phyloP scores from a whole-genome alignment of 2,888 invertebrate genomes.

The Plagodis pulveraria region DNA sequence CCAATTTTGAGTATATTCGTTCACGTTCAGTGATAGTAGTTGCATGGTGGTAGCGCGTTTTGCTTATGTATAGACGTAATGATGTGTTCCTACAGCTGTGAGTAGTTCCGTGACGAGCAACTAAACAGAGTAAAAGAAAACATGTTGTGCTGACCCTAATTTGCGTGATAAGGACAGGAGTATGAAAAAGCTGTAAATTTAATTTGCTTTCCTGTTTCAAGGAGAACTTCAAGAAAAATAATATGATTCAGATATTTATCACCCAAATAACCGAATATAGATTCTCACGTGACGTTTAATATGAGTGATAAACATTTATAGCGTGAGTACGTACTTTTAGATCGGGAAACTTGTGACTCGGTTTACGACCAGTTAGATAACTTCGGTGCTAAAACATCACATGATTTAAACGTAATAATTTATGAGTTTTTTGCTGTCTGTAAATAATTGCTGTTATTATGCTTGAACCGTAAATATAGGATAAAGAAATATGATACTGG shows the following conservation, averaged over 20 bases:
- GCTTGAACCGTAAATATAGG: not conserved
- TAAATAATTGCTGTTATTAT: constrained; percentile 10
- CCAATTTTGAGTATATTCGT: no score
- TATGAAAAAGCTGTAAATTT: no score
- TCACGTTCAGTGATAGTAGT: no score
- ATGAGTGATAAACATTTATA: constrained; percentile 19
- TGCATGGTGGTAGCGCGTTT: no score
- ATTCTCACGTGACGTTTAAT: constrained; percentile 10
- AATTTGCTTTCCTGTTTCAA: no score
- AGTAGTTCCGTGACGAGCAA: no score
- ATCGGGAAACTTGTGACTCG: constrained; percentile 22
- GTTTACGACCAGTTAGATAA: constrained; percentile 34
- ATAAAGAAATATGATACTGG: not conserved
- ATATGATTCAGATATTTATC: not conserved
- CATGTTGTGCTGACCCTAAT: no score
- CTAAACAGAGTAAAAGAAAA: no score
- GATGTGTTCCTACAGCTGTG: no score
- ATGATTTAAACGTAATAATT: constrained; percentile 22
- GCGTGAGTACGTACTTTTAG: constrained; percentile 13
- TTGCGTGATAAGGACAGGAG: no score
- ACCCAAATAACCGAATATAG: not conserved
- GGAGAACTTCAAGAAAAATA: no score
- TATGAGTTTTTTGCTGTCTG: constrained; percentile 19
- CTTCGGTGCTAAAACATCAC: constrained; percentile 19
- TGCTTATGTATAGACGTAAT: no score